Evolutionary conservation across 1,140 invertebrate genomes (phyloP), one percentile per base, ranked within the genome.

Genomic region (Marisa cornuarietis): DNA sequence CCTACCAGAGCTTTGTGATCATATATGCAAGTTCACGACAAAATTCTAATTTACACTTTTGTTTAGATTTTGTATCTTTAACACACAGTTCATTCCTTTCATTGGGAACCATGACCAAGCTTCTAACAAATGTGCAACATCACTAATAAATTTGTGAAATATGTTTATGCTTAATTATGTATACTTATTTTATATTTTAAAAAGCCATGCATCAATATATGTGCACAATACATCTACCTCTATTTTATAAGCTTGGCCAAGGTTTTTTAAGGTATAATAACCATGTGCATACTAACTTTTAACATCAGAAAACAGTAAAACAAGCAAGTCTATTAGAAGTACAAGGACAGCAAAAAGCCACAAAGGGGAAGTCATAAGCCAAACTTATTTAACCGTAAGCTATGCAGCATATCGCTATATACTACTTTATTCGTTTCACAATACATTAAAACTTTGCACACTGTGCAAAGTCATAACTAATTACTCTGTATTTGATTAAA

Each of bases 291-390:
- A 63, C 42, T 73, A 73, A 73, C 51, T 24, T 22, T 22, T 68
- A 77, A 77, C 63, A 20, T 31, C 11, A 31, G 11, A 77, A 24
- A 68, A 77, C 63, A 69, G 31, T 76, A 75, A 18, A 58, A 76
- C 61, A 77, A 77, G 68, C 63, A 77, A 77, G 65, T 77, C 76
- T 52, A 6, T 52, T 49, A 63, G 66, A 68, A 63, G 24, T 24
- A 42, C 51, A 31, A 62, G 76, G 49, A 62, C n/a, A 51, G 14
- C 14, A 52, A 77, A 77, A n/a, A 77, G 76, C 76, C 76, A 77
- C 76, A 77, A 77, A 77, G 76, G 75, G 76, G 76, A 77, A 68
- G 76, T 77, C 31, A 49, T 76, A 49, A 77, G 76, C 68, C 76
- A 77, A 77, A 77, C 76, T 77, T 77, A 77, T 65, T 22, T 18